These are phyloP conservation scores for Ormyrus thymus DNA, from an alignment of 2,888 invertebrate genomes.

Conservation along the genomic window DNA sequence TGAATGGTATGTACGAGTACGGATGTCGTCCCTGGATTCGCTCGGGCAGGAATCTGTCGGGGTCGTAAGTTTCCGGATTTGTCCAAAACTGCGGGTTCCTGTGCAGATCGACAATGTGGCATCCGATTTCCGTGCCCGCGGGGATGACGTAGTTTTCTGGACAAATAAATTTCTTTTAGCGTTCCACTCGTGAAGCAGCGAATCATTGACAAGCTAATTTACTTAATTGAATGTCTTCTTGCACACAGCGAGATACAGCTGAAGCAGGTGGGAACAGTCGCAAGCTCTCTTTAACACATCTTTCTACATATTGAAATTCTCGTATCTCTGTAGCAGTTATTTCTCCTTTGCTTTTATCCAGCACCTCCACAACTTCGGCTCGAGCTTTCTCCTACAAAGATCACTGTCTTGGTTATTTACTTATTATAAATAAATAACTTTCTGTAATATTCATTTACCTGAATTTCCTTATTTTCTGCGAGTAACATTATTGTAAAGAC, in stretches of 20 bases:
- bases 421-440: no score
- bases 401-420: no score
- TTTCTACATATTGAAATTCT: constrained; percentile 82
- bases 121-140: constrained; percentile 75
- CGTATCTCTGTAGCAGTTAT: constrained; percentile 78
- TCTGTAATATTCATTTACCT: constrained; percentile 56
- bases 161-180: constrained; percentile 19
- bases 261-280: constrained; percentile 82
- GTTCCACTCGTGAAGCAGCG: neutral
- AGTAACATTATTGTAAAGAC: constrained; percentile 76
- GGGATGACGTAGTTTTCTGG: constrained; percentile 77
- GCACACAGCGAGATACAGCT: constrained; percentile 78
- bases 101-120: constrained; percentile 80
- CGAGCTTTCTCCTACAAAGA: constrained; percentile 58
- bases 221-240: constrained; percentile 76
- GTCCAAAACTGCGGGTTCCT: constrained; percentile 80
- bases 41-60: constrained; percentile 82
- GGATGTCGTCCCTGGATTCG: constrained; percentile 76
- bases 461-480: constrained; percentile 75
- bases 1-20: constrained; percentile 82
- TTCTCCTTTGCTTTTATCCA: constrained; percentile 76
- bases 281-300: constrained; percentile 82
- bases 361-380: constrained; percentile 70
- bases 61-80: constrained; percentile 81
- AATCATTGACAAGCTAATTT: constrained; percentile 14